Conservation (phyloP, 2,797 vertebrate species). For the Helostoma temminkii region DNA sequence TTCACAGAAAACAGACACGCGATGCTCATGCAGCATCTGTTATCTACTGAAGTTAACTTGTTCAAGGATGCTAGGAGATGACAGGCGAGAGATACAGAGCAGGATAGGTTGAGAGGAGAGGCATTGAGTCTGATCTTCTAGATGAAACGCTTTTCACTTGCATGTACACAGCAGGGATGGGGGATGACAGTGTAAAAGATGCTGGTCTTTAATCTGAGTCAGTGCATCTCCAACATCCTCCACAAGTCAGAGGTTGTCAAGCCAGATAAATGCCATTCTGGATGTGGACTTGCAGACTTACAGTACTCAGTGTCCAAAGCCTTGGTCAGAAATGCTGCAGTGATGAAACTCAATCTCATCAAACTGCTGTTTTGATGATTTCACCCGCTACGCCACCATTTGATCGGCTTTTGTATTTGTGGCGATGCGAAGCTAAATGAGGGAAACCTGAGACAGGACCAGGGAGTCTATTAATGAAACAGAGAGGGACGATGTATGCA, state of each 20-base stretch:
- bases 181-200: neutral
- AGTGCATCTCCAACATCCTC: neutral
- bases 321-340: conserved; percentile 43
- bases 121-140: neutral
- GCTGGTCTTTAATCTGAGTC: neutral
- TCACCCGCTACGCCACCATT: conserved; percentile 1
- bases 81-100: neutral
- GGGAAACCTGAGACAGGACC: conserved; percentile 55
- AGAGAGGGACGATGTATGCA: conserved; percentile 4
- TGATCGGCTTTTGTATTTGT: conserved; percentile 53
- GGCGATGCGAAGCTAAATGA: conserved; percentile 36
- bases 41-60: neutral
- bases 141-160: neutral
- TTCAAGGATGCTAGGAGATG: neutral
- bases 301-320: conserved; percentile 3
- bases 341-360: conserved; percentile 50
- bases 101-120: neutral
- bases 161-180: neutral
- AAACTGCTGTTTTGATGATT: conserved; percentile 23
- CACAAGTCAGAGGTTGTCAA: conserved; percentile 39
- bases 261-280: neutral
- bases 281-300: conserved; percentile 3
- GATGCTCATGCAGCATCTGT: neutral
- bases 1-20: neutral
- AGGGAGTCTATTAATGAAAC: conserved; percentile 52